These are phyloP conservation scores for Heteromyza rotundicornis DNA, from an alignment of 2,888 invertebrate species.

Conservation along the genomic window DNA sequence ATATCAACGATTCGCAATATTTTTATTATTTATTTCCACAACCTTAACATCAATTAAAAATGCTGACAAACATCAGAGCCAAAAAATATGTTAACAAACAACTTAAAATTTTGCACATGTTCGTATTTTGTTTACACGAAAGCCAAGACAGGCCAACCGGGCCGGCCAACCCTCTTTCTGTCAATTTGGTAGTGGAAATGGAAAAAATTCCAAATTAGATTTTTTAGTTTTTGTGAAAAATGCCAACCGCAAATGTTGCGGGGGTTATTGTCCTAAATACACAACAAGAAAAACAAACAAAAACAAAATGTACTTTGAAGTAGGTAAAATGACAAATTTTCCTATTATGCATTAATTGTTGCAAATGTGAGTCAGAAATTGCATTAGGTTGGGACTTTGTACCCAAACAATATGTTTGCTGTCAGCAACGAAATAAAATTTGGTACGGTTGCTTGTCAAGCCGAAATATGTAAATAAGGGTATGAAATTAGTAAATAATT, in stretches of 20 bases:
- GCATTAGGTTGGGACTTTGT: neutral
- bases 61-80: neutral
- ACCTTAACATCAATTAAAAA: neutral
- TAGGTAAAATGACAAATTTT: neutral
- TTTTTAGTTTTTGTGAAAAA: neutral
- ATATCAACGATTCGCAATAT: too few species aligned
- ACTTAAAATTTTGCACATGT: neutral
- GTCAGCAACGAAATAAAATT: too few species aligned
- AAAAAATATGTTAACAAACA: neutral
- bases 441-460: too few species aligned
- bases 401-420: neutral
- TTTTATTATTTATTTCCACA: neutral
- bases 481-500: too few species aligned
- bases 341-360: too few species aligned
- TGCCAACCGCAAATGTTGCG: too few species aligned
- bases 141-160: neutral
- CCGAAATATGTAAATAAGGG: neutral
- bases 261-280: conserved; percentile 11
- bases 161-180: too few species aligned
- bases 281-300: neutral
- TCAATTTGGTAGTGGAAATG: too few species aligned
- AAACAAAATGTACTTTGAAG: neutral
- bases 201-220: too few species aligned
- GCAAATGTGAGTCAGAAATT: neutral
- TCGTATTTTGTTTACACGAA: neutral